Conservation (phyloP, 2,797 vertebrate species). For the Gallirallus australis region DNA sequence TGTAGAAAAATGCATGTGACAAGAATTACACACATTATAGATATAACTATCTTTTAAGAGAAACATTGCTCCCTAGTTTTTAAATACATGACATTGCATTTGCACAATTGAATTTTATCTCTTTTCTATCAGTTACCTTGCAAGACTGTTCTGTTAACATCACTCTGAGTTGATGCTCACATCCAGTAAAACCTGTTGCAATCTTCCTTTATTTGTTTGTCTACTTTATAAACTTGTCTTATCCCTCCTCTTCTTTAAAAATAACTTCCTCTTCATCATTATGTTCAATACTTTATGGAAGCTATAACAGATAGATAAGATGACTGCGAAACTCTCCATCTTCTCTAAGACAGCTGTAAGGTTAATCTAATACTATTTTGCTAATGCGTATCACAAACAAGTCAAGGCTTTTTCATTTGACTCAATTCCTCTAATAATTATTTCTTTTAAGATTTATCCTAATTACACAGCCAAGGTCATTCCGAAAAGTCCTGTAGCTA, state of each 20-base stretch:
- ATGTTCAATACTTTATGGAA: not conserved
- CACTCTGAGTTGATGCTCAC: not conserved
- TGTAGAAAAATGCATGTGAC: not conserved
- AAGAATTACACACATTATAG: not conserved
- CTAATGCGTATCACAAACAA: not conserved
- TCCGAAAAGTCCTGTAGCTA: not conserved
- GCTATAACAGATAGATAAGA: not conserved
- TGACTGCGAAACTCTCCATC: not conserved
- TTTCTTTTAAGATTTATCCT: constrained; percentile 40
- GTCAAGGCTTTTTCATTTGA: constrained; percentile 19
- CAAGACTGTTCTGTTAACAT: not conserved
- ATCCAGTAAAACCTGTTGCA: not conserved
- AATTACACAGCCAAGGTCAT: constrained; percentile 2
- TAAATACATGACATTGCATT: not conserved
- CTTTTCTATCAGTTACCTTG: not conserved
- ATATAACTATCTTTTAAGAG: not conserved
- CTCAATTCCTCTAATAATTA: constrained; percentile 12
- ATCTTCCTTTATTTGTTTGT: not conserved
- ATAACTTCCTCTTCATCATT: not conserved
- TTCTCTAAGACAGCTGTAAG: not conserved
- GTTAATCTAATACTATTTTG: constrained; percentile 24
- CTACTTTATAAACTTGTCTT: not conserved
- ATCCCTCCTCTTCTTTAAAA: not conserved
- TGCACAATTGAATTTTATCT: not conserved
- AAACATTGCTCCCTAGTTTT: not conserved